Evolutionary conservation across 2,797 vertebrate species (phyloP), one percentile per base, ranked within the genome.

Genomic region (Catharus ustulatus): DNA sequence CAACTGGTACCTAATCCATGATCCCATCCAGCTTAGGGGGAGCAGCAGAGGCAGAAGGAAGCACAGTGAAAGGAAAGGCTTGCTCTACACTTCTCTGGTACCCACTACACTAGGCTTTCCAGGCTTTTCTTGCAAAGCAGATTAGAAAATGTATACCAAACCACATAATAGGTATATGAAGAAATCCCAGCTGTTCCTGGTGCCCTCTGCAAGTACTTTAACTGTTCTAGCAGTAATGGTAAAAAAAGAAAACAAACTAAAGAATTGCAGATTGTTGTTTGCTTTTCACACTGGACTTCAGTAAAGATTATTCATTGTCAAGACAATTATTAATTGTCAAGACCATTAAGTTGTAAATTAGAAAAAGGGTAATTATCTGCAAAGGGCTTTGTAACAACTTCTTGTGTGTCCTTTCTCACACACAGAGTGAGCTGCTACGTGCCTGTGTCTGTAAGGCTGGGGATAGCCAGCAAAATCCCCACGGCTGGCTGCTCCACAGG

Each of bases 1-100:
- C 59, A 67, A 48, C 30, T 74, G 66, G 38, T 20, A 36, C 0
- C 0, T 0, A 0, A 66, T 15, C 36, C 11, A 6, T 2, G 6
- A 51, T 16, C 16, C 75, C 20, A 26, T 11, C 16, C 59, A 51
- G 4, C n/a, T 22, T 51, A 84, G 22, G 23, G 7, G 15, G 5
- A 66, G 19, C 1, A 9, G 57, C 32, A 84, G 67, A 3, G 13
- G 23, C 55, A 77, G n/a, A 55, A 79, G 49, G 36, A 67, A 67
- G 15, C 4, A 1, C 0, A 58, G 46, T n/a, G 42, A 54, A 5
- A 26, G 9, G 13, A 10, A 71, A 69, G 16, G 42, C 45, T 69
- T 91, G 38, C 21, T 73, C 42, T 74, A 23, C 3, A 7, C 15
- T 40, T 63, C 30, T 14, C 54, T 36, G 24, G 19, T 27, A 71